A percentile compares a stretch with the other conserved stretches of the same genome.
phyloP scores from a whole-genome alignment of 2,888 invertebrate species.

The Rhogogaster chlorosoma region DNA sequence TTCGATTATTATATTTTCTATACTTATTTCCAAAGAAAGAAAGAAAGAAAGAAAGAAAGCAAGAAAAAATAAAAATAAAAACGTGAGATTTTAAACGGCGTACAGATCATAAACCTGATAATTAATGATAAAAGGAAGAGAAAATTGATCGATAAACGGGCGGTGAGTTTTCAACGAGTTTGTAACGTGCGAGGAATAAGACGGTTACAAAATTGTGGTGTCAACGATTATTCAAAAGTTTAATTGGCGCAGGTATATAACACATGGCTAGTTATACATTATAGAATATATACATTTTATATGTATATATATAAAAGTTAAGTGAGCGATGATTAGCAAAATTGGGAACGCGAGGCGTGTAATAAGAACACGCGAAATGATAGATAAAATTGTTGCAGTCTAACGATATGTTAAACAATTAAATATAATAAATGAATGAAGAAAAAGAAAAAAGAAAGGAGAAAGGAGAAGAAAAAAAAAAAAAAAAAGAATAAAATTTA shows the following conservation, averaged over 20 bases:
- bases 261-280: background rate
- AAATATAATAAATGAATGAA: too few relatives aligned
- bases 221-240: slow-evolving; percentile 1
- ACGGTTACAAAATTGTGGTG: background rate
- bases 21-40: too few relatives aligned
- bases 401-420: too few relatives aligned
- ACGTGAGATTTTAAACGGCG: too few relatives aligned
- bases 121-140: background rate
- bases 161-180: background rate
- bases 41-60: too few relatives aligned
- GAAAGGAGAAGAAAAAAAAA: background rate
- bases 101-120: too few relatives aligned
- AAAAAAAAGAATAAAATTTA: background rate
- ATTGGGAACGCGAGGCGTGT: background rate
- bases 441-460: background rate
- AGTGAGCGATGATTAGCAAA: background rate
- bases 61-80: too few relatives aligned
- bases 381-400: too few relatives aligned
- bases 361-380: background rate
- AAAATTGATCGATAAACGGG: background rate
- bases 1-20: too few relatives aligned
- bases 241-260: background rate
- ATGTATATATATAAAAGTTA: background rate
- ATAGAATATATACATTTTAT: background rate
- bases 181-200: background rate